These are phyloP conservation scores for Xestoiulus laeticollis DNA, from an alignment of 2,888 invertebrate genomes.

Conservation along the genomic window DNA sequence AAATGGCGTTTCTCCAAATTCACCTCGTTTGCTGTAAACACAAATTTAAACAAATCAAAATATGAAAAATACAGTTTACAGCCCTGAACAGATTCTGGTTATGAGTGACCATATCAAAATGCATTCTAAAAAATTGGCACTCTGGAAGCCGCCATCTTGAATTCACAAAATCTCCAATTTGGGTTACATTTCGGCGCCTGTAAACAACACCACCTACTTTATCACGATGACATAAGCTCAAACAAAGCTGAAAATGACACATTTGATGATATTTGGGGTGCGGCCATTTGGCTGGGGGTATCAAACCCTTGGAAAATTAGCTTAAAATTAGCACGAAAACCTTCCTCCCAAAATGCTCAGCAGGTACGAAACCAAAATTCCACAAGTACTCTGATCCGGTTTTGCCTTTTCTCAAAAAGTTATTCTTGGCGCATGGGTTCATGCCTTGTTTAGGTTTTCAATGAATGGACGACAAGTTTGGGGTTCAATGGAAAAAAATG, in stretches of 20 bases:
- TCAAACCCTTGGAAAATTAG: no score
- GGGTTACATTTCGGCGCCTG: background rate
- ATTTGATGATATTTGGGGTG: background rate
- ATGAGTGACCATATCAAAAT: no score
- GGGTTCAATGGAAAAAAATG: constrained; percentile 1
- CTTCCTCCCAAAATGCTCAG: background rate
- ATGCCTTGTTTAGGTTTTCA: constrained; percentile 18
- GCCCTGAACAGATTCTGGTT: no score
- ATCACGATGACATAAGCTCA: background rate
- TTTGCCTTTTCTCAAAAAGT: background rate
- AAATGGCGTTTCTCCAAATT: no score
- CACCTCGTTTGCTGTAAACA: no score
- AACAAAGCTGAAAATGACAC: background rate
- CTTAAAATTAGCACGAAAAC: background rate
- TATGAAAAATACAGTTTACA: no score
- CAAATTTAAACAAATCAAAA: no score
- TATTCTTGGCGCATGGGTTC: constrained; percentile 29
- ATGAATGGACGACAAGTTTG: constrained; percentile 34
- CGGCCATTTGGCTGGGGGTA: background rate
- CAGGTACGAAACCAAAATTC: background rate
- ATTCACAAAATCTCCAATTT: no score
- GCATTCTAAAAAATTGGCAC: no score
- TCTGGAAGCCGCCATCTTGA: no score
- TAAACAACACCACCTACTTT: background rate
- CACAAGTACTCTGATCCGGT: background rate